A percentile compares a stretch with the other conserved stretches of the same genome.
These are phyloP conservation scores for Trachelus stipa DNA, from an alignment of 2,888 invertebrate genomes.

Conservation along the genomic window DNA sequence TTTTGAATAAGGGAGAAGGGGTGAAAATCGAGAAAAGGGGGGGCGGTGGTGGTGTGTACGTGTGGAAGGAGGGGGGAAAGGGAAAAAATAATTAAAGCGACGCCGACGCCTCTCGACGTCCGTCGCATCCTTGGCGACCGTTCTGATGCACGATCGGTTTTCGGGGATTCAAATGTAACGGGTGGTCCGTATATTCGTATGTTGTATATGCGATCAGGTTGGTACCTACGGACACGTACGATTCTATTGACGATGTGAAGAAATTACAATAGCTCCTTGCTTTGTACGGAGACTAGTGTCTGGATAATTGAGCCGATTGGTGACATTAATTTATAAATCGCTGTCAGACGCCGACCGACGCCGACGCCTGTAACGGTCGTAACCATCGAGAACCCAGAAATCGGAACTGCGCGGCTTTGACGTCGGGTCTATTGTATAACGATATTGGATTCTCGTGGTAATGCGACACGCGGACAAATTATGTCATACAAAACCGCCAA, in stretches of 20 bases:
- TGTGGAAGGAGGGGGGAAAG: no score
- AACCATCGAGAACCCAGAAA: not conserved
- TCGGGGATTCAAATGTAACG: not conserved
- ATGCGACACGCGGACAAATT: not conserved
- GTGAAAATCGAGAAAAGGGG: no score
- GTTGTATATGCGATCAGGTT: not conserved
- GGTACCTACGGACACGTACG: not conserved
- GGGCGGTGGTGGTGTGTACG: no score
- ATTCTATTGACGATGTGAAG: not conserved
- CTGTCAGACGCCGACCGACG: not conserved
- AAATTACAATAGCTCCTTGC: not conserved
- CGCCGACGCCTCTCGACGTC: not conserved
- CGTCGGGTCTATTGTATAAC: not conserved
- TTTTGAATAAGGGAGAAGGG: no score
- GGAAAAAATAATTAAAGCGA: not conserved
- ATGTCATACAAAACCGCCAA: not conserved
- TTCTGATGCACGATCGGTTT: not conserved
- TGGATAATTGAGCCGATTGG: no score
- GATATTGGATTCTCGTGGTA: not conserved
- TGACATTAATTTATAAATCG: not conserved
- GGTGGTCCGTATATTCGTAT: not conserved
- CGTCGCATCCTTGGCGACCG: not conserved
- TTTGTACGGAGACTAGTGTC: not conserved
- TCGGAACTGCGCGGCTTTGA: not conserved
- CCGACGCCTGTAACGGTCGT: not conserved